Percentiles rank a stretch among this genome's conserved stretches.
Evolutionary conservation across 92 coral and sea anemone genomes (phyloP).

Genomic region (Epizoanthus stellaris): DNA sequence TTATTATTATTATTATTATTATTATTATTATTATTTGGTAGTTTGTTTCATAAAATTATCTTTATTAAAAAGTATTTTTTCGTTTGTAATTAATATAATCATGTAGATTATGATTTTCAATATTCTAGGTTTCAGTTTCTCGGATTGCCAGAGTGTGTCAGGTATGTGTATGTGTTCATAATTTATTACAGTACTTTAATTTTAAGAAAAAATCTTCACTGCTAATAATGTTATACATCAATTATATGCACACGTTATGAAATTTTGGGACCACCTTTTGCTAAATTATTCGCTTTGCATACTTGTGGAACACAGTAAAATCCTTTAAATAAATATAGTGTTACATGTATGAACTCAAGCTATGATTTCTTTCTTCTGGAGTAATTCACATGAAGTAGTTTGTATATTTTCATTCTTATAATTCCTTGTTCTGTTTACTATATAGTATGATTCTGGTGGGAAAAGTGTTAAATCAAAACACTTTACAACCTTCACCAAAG

Average conservation of each 20-base stretch:
- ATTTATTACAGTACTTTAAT: background rate
- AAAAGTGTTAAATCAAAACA: background rate
- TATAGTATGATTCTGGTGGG: constrained; percentile 66
- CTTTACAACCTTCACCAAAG: constrained; percentile 80
- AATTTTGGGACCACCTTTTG: no score
- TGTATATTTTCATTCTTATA: background rate
- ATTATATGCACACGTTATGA: no score
- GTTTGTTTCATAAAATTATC: background rate
- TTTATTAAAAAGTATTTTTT: background rate
- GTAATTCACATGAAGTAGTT: no score
- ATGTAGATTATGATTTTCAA: background rate
- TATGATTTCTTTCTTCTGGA: no score
- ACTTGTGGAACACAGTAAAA: no score
- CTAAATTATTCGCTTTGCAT: no score
- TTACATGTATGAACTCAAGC: no score
- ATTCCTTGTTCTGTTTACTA: background rate
- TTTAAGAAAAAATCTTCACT: background rate
- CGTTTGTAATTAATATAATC: background rate
- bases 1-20: no score
- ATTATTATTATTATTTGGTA: no score
- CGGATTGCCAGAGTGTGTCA: constrained; percentile 25
- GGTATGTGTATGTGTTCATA: background rate
- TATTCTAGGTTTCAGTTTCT: constrained; percentile 1
- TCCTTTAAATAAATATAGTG: no score
- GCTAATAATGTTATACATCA: no score